Evolutionary conservation across 37 sponge, comb jelly and placozoan genomes (phyloP).

Genomic region (Beroe ovata): DNA sequence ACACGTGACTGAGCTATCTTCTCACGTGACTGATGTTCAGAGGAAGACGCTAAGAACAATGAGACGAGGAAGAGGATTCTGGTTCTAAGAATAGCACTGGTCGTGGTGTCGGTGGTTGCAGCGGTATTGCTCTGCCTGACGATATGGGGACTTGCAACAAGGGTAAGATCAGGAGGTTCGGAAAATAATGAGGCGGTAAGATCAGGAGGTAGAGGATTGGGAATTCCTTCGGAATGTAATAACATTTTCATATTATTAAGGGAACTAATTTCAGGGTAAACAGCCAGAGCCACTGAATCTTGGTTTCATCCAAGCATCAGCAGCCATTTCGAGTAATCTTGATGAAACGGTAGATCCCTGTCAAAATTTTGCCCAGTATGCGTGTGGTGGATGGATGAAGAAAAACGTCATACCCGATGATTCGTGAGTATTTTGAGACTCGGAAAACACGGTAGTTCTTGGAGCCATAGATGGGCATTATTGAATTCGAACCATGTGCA

Average conservation of each 20-base stretch:
- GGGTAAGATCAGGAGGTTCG: too few relatives aligned
- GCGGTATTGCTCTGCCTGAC: background rate
- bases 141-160: background rate
- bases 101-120: background rate
- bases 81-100: background rate
- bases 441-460: too few relatives aligned
- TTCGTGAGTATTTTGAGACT: constrained; percentile 38
- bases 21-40: too few relatives aligned
- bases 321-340: constrained; percentile 69
- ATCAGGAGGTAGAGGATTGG: too few relatives aligned
- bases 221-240: too few relatives aligned
- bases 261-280: too few relatives aligned
- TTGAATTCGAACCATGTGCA: too few relatives aligned
- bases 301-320: constrained; percentile 71
- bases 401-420: constrained; percentile 72
- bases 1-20: too few relatives aligned
- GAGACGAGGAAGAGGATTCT: constrained; percentile 12
- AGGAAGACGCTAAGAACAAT: background rate
- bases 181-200: too few relatives aligned
- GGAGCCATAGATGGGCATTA: too few relatives aligned
- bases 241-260: too few relatives aligned
- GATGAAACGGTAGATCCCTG: constrained; percentile 75
- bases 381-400: constrained; percentile 78
- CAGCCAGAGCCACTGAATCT: background rate
- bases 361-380: constrained; percentile 79